Conservation (phyloP, 2,113 vertebrate genomes). For the Chloropsis hardwickii region DNA sequence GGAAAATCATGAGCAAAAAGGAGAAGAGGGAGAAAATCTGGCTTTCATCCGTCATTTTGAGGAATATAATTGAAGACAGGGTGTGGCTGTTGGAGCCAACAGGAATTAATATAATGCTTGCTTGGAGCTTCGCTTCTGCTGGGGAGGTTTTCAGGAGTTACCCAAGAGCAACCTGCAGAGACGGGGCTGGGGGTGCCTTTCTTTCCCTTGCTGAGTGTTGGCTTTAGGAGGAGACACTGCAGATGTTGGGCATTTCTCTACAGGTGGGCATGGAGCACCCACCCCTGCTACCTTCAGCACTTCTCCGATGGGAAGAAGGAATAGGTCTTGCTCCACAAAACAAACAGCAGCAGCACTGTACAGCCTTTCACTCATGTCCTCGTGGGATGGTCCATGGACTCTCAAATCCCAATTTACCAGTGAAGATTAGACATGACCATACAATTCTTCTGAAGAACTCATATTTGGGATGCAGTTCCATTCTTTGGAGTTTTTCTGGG, state of each 20-base stretch:
- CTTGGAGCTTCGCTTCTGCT: neutral
- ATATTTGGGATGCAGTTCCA: neutral
- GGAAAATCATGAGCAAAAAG: neutral
- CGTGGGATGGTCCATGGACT: neutral
- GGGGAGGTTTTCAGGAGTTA: neutral
- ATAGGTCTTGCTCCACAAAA: neutral
- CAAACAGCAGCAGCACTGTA: neutral
- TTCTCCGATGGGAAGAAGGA: neutral
- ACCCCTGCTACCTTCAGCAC: neutral
- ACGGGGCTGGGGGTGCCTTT: neutral
- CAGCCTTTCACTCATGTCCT: accelerated
- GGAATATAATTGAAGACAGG: constrained; percentile 48
- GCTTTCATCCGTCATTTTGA: constrained; percentile 31
- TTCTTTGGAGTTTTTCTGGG: neutral
- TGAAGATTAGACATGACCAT: neutral
- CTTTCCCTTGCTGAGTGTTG: neutral
- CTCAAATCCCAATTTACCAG: neutral
- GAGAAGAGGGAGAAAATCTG: constrained; percentile 16
- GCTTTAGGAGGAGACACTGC: neutral
- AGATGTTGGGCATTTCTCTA: neutral
- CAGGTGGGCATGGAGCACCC: accelerated
- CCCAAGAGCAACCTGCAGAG: neutral
- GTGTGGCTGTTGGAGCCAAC: constrained; percentile 32
- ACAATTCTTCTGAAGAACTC: neutral
- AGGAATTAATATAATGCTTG: constrained; percentile 28